Conservation (phyloP, 2,888 invertebrate genomes). For the Lasioglossum morio region DNA sequence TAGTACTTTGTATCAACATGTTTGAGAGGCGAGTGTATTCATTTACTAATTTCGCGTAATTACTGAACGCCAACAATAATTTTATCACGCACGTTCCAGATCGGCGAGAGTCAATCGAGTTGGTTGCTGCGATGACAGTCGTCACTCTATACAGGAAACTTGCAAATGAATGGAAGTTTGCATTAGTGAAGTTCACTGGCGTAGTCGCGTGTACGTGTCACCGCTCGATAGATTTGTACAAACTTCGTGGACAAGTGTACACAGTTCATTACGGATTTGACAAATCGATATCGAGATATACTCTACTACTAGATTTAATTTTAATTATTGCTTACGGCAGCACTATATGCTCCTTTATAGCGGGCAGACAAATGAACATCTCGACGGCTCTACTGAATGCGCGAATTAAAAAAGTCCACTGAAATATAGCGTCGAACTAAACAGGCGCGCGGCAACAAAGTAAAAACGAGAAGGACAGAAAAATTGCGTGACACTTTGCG, state of each 20-base stretch:
- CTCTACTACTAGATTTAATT: no score
- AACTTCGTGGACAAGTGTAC: not conserved
- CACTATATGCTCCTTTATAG: not conserved
- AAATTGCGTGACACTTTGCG: not conserved
- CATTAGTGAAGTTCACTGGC: not conserved
- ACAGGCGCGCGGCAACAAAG: not conserved
- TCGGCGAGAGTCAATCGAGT: not conserved
- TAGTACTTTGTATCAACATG: no score
- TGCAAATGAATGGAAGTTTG: not conserved
- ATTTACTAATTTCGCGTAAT: not conserved
- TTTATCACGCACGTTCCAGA: not conserved
- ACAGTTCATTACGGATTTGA: not conserved
- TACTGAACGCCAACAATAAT: not conserved
- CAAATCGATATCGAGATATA: not conserved
- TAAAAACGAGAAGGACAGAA: not conserved
- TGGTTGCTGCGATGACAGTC: not conserved
- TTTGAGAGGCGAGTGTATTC: no score
- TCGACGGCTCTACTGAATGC: not conserved
- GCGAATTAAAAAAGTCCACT: not conserved
- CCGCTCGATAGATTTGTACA: not conserved
- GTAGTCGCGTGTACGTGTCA: no score
- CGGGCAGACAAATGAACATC: not conserved
- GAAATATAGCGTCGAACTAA: not conserved
- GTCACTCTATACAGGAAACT: constrained; percentile 12
- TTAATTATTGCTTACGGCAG: not conserved